Evolutionary conservation across 2,888 invertebrate genomes (phyloP), one percentile per base, ranked within the genome.

Genomic region (Nephrotoma appendiculata): DNA sequence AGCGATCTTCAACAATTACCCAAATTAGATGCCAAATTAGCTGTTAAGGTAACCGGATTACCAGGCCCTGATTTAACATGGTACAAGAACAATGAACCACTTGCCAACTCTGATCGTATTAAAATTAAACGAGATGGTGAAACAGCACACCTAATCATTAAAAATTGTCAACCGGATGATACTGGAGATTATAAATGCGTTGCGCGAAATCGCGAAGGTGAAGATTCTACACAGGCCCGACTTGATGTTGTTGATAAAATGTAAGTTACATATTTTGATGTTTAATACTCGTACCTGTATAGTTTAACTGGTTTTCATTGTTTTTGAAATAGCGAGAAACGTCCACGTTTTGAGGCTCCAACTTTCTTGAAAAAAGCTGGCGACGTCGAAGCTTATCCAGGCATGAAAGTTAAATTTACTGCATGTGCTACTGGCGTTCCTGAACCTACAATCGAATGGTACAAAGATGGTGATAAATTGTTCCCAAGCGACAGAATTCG

Each of bases 331-430:
- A 97, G 96, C 86, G 95, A 95, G 88, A 94, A 94, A 89, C 94
- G 93, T 88, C 94, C 95, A 89, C 95, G 95, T 89, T 94, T 95
- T 71, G 98, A 98, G 91, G 94, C 97, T 0, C 97, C 98, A 5
- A 94, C 95, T 85, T 98, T 98, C 93, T 92, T 98, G 89, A 98
- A 98, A 92, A 95, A 95, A 90, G 96, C 98, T 89, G 97, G 97
- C 0, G 97, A 98, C 90, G 95, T 95, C 71, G 97, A 98, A 91
- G 94, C 97, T 86, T 95, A 95, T 91, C 95, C 95, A 89, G 96
- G 97, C 48, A 96, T 97, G 95, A 95, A 96, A 83, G 97, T 96
- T 87, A 97, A 97, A 92, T 97, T 98, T 91, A 98, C 97, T n/a
- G 98, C 98, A 87, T 98, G 98, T 90, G 95, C 96, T 86, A 95